These are phyloP conservation scores for Tragulus kanchil DNA, from an alignment of 2,113 vertebrate genomes.

Conservation along the genomic window DNA sequence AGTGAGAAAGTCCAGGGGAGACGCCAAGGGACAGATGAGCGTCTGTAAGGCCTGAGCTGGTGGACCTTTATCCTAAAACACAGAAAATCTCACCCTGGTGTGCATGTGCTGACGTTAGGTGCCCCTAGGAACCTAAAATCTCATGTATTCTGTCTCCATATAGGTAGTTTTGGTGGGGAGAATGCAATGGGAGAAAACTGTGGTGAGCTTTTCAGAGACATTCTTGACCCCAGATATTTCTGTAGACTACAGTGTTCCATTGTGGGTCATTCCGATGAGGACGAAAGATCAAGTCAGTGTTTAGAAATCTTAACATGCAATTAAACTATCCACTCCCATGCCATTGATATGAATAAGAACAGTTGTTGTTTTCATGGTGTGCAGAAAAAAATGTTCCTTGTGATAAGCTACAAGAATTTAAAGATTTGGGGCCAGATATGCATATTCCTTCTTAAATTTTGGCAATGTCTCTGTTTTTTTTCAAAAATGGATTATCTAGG, in stretches of 20 bases:
- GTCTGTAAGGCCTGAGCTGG: not conserved
- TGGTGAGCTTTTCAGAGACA: not conserved
- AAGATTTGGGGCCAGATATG: constrained; percentile 28
- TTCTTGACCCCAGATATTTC: not conserved
- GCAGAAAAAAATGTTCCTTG: constrained; percentile 31
- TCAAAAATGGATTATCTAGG: not conserved
- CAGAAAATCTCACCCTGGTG: too few relatives aligned
- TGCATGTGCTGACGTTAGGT: not conserved
- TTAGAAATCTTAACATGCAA: not conserved
- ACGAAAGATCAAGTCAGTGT: not conserved
- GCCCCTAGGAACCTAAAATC: not conserved
- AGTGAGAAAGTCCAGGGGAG: not conserved
- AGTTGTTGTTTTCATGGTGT: not conserved
- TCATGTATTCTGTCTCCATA: not conserved
- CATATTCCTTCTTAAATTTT: constrained; percentile 2
- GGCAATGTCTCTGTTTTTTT: constrained; percentile 29
- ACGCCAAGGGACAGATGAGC: not conserved
- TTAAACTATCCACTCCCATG: not conserved
- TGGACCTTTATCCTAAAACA: not conserved
- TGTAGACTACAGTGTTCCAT: not conserved
- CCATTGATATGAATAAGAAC: constrained; percentile 41
- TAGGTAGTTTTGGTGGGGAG: not conserved
- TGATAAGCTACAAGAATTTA: constrained; percentile 25
- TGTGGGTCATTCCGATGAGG: not conserved
- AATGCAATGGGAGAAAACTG: not conserved